phyloP scores from a whole-genome alignment of 1,140 invertebrate species.

The Solenopsis fugax region DNA sequence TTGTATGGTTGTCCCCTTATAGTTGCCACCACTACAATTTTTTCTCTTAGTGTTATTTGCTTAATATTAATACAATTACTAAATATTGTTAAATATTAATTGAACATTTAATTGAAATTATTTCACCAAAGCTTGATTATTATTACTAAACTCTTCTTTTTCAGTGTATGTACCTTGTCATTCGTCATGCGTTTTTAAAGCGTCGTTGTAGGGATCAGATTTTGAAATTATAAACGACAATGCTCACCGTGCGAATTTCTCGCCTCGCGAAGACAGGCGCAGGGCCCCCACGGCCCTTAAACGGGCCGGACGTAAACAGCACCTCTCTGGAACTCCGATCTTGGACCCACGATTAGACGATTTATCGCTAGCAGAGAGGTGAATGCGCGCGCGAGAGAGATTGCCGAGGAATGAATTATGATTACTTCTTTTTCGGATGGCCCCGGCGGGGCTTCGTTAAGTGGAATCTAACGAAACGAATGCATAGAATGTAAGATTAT shows the following conservation, averaged over 20 bases:
- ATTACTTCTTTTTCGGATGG: constrained; percentile 57
- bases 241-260: constrained; percentile 34
- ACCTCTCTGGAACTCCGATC: constrained; percentile 52
- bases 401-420: constrained; percentile 57
- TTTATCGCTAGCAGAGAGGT: constrained; percentile 48
- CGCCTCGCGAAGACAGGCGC: constrained; percentile 11
- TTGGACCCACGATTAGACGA: constrained; percentile 62
- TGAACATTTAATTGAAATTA: no score
- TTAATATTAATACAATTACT: no score
- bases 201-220: constrained; percentile 27
- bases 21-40: no score
- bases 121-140: no score
- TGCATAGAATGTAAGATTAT: constrained; percentile 50
- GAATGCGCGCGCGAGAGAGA: constrained; percentile 19
- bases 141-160: no score
- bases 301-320: constrained; percentile 49
- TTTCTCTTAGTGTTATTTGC: no score
- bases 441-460: constrained; percentile 48
- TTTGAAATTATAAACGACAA: constrained; percentile 32
- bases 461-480: constrained; percentile 58
- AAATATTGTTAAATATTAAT: no score
- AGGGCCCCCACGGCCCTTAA: constrained; percentile 5
- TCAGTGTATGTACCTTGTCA: background rate
- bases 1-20: no score
- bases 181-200: constrained; percentile 11